A percentile compares a stretch with the other conserved stretches of the same genome.
Evolutionary conservation across 2,797 vertebrate genomes (phyloP).

Genomic region (Urosaurus nigricauda): DNA sequence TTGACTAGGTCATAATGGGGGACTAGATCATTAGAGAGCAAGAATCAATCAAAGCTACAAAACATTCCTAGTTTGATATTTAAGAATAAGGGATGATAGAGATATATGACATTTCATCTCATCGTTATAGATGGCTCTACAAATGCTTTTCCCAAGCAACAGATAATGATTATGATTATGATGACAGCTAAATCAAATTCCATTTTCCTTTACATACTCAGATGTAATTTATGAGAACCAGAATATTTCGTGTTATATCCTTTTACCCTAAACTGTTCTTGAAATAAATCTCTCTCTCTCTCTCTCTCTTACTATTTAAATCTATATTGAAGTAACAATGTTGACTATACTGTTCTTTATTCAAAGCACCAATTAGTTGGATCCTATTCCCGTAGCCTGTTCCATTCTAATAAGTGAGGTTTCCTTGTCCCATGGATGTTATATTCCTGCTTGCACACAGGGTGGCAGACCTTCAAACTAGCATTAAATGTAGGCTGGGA

Average conservation of each 20-base stretch:
- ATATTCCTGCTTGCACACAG: conserved; percentile 33
- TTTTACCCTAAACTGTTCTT: background rate
- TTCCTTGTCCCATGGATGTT: background rate
- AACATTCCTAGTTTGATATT: background rate
- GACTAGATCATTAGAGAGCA: background rate
- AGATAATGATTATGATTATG: background rate
- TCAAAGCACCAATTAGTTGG: background rate
- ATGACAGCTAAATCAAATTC: background rate
- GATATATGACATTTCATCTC: background rate
- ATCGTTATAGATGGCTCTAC: background rate
- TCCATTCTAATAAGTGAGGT: background rate
- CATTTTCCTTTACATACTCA: background rate
- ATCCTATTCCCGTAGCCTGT: background rate
- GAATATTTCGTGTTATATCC: too few relatives aligned
- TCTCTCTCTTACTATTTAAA: background rate
- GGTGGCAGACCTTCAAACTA: conserved; percentile 35
- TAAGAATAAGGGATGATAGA: background rate
- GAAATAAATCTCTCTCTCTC: background rate
- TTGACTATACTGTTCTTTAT: background rate
- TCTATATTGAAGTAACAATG: background rate
- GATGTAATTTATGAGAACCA: background rate
- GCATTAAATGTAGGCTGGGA: background rate
- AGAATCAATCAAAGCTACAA: background rate
- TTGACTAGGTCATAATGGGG: background rate
- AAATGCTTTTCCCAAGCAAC: background rate